These are phyloP conservation scores for Lithobius niger DNA, from an alignment of 1,140 invertebrate species.

Conservation along the genomic window DNA sequence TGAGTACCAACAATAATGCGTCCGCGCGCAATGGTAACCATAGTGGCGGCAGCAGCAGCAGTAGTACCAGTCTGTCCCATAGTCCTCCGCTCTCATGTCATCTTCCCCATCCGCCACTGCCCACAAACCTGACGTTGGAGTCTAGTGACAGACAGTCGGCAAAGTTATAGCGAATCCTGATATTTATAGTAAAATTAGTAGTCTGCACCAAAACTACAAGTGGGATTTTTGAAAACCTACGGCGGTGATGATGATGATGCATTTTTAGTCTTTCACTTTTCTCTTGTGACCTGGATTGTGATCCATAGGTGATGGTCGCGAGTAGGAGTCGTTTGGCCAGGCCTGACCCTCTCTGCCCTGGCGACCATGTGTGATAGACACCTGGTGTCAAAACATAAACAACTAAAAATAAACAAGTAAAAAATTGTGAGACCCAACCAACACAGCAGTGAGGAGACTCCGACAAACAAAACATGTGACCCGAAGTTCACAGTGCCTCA, in stretches of 20 bases:
- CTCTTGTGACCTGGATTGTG: background rate
- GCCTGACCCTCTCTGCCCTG: conserved; percentile 13
- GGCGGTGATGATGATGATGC: too few relatives aligned
- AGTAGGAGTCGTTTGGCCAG: too few relatives aligned
- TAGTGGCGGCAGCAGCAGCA: background rate
- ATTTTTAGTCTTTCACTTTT: conserved; percentile 4
- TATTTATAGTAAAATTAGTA: conserved; percentile 4
- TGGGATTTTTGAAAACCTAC: conserved; percentile 2
- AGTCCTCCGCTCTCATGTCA: background rate
- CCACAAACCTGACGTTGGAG: background rate
- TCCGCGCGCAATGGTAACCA: background rate
- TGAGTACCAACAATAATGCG: conserved; percentile 11
- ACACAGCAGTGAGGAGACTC: background rate
- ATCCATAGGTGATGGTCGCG: background rate
- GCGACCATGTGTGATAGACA: conserved; percentile 13
- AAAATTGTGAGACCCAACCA: background rate
- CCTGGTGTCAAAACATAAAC: background rate
- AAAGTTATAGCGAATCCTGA: conserved; percentile 2
- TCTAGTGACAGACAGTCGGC: background rate
- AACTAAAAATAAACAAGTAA: background rate
- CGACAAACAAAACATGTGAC: background rate
- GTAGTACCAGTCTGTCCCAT: background rate
- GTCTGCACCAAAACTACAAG: background rate
- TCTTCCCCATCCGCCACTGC: background rate
- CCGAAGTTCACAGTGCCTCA: conserved; percentile 12